Base-by-base conservation (phyloP, 2,113 vertebrate species). In the Lophotis ruficrista region DNA sequence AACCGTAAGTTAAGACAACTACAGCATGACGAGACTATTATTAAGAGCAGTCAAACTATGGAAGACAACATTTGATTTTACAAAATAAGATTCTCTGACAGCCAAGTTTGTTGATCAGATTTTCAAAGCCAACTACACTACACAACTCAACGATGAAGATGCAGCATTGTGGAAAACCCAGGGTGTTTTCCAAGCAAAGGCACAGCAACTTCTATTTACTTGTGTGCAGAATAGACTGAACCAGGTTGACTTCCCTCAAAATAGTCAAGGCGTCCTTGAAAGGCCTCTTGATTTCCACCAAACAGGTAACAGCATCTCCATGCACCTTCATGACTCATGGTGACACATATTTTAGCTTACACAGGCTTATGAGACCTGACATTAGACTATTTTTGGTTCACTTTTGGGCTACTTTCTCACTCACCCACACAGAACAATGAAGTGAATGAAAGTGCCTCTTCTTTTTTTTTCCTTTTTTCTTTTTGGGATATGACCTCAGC, bases 261-360 rank as follows among this genome's bases (percentile, higher is more conserved):
- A 81, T 54, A 86, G 66, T 9, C 37, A 54, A 86, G 71, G 61
- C 1, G 62, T 80, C 89, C 93, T 73, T 85, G 87, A 96, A 96
- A 87, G 54, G 53, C 90, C 45, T 90, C 61, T 90, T 83, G 45
- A 94, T 85, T 78, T 86, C 93, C 82, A 83, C 43, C 80, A 89
- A 86, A 56, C 77, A 96, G 87, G 94, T 65, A 95, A 47, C 30
- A 95, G 56, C 89, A 95, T 84, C 88, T 97, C 41, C 45, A 65
- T 68, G 72, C 37, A 89, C 75, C 82, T 96, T 91, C 84, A 38
- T 65, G 91, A 95, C 83, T 89, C 92, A 92, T 2, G 15, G 45
- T 62, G 83, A 84, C 94, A 93, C 45, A 54, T 41, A 92, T 91
- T 95, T 96, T 58, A 91, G 28, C 41, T 89, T 68, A 61, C 65